Base-by-base conservation (phyloP, 2,797 vertebrate species). In the Rhinella marina region DNA sequence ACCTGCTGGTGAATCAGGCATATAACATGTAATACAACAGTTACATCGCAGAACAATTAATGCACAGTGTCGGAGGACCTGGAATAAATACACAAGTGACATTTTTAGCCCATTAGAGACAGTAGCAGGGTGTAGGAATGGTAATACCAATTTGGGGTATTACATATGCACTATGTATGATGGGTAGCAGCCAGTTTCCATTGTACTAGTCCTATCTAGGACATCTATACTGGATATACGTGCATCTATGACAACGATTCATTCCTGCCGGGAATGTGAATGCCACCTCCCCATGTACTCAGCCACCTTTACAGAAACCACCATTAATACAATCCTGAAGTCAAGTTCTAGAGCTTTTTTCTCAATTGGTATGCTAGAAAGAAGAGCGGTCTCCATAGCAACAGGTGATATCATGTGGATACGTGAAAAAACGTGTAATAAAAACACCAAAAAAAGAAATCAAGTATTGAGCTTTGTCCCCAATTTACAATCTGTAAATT, bases 351-450 rank as follows among this genome's bases (percentile, higher is more conserved):
- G 68, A 83, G 32, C 10, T 56, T n/a, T 56, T 41, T 72, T 72
- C 68, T 59, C 32, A 72, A 41, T 84, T 70, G 82, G 9, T 19
- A 72, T 13, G 4, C 48, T 23, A 54, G 52, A 73, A 57, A 48
- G 68, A 84, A 41, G 50, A 32, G 29, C 41, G 52, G 82, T 84
- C 29, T 57, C 82, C 29, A 75, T 75, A 57, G 82, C 3, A 84
- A 84, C 82, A 75, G n/a, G 19, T 41, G 19, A 56, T 41, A 57
- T 29, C 21, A 25, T 14, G 27, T 54, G 56, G 72, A 84, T 14
- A 75, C 6, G 3, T 7, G 25, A 54, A 50, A 68, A 68, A n/a
- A 54, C 48, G 11, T 41, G 41, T 23, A 82, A 66, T 23, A 62
- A 41, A 72, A 72, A 72, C 29, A 70, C 25, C 3, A 41, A 70